Conservation (phyloP, 2,113 vertebrate genomes). For the Crotalus tigris region DNA sequence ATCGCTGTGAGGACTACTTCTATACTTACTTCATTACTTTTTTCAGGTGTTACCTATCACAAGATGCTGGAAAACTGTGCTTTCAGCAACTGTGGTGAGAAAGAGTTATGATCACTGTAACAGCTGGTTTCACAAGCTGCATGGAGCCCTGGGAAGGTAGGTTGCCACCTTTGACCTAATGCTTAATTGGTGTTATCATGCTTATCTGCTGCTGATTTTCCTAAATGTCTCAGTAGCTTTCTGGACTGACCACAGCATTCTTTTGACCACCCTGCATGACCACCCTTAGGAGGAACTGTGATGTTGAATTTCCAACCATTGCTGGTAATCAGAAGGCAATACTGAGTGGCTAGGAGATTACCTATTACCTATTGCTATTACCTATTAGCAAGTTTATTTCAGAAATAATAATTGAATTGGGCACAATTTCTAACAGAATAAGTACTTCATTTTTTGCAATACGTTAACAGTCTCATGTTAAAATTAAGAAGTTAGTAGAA, state of each 20-base stretch:
- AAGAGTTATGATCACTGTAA: not conserved
- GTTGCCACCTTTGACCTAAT: not conserved
- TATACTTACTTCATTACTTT: not conserved
- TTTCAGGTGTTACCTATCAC: not conserved
- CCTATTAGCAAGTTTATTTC: not conserved
- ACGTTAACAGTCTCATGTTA: not conserved
- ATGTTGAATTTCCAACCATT: not conserved
- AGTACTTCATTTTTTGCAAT: not conserved
- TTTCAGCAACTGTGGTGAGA: not conserved
- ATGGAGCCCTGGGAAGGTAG: not conserved
- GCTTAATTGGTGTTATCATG: not conserved
- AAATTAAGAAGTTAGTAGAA: not conserved
- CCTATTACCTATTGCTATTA: not conserved
- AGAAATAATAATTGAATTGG: not conserved
- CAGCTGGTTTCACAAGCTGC: not conserved
- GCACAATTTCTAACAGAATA: not conserved
- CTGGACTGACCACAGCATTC: not conserved
- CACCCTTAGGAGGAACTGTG: not conserved
- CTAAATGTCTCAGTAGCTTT: not conserved
- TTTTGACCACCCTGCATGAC: not conserved
- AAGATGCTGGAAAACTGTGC: not conserved
- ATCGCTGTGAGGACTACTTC: not conserved
- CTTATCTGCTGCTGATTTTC: not conserved
- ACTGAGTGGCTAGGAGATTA: not conserved
- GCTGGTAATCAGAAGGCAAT: not conserved